These are phyloP conservation scores for Lerema accius DNA, from an alignment of 1,140 invertebrate species.

Conservation along the genomic window DNA sequence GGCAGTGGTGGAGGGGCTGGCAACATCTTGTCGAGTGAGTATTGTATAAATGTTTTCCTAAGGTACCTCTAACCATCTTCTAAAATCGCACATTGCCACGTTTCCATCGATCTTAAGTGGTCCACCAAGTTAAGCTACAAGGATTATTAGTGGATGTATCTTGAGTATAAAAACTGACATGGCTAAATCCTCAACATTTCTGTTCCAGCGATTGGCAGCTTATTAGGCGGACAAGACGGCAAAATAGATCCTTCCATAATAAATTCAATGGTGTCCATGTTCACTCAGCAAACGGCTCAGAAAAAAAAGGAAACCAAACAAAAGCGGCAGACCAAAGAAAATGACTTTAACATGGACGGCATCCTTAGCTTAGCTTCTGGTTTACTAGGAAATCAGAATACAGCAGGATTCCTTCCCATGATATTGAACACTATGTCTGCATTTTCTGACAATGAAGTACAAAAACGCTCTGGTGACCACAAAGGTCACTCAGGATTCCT, in stretches of 20 bases:
- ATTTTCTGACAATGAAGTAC: slow-evolving; percentile 79
- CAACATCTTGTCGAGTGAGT: slow-evolving; percentile 71
- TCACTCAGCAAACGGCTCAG: slow-evolving; percentile 66
- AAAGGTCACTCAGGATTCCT: slow-evolving; percentile 88
- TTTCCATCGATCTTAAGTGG: no score
- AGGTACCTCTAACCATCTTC: no score
- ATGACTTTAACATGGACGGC: slow-evolving; percentile 81
- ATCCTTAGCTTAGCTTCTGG: slow-evolving; percentile 85
- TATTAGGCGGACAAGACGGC: slow-evolving; percentile 79
- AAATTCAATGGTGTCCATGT: slow-evolving; percentile 82
- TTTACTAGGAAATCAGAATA: slow-evolving; percentile 83
- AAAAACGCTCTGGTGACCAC: slow-evolving; percentile 84
- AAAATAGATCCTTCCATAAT: slow-evolving; percentile 83
- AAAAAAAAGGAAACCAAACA: slow-evolving; percentile 48
- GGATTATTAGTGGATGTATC: no score
- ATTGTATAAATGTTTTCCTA: no score
- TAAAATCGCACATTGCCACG: no score
- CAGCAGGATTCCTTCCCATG: slow-evolving; percentile 85
- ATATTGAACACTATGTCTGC: slow-evolving; percentile 84
- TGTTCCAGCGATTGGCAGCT: slow-evolving; percentile 77
- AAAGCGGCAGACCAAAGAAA: slow-evolving; percentile 47
- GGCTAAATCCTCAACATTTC: slow-evolving; percentile 14
- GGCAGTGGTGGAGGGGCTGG: slow-evolving; percentile 52
- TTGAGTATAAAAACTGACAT: no score
- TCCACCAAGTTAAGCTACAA: no score